Conservation (phyloP, 2,113 vertebrate genomes). For the Oxyura jamaicensis region DNA sequence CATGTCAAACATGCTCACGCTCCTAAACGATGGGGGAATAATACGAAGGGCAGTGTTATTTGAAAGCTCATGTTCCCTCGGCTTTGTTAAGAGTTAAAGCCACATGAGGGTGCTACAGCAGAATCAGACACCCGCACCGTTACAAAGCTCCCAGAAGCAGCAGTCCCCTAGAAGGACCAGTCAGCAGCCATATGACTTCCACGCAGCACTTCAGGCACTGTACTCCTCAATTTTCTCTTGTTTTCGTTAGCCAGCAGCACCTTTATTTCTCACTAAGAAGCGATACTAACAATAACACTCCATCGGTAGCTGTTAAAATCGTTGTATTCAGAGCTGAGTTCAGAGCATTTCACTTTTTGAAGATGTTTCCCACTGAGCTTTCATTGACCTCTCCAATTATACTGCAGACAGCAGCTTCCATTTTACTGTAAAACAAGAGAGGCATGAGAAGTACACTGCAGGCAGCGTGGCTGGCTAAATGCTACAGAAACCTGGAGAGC, state of each 20-base stretch:
- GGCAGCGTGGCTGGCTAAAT: neutral
- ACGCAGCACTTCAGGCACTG: neutral
- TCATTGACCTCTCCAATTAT: neutral
- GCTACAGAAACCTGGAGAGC: neutral
- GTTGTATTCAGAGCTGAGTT: neutral
- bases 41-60: neutral
- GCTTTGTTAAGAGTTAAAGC: neutral
- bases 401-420: neutral
- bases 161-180: neutral
- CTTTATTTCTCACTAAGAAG: neutral
- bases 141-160: neutral
- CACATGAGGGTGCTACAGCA: slow-evolving; percentile 64
- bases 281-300: neutral
- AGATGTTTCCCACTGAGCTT: neutral
- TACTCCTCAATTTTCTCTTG: slow-evolving; percentile 15
- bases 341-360: neutral
- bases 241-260: neutral
- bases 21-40: slow-evolving; percentile 75
- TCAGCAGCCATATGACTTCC: neutral
- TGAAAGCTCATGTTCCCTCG: neutral
- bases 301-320: neutral
- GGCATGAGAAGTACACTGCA: neutral
- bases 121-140: neutral
- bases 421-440: slow-evolving; percentile 31
- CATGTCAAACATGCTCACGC: slow-evolving; percentile 96